Conservation (phyloP, 2,113 vertebrate species). For the Aix galericulata region DNA sequence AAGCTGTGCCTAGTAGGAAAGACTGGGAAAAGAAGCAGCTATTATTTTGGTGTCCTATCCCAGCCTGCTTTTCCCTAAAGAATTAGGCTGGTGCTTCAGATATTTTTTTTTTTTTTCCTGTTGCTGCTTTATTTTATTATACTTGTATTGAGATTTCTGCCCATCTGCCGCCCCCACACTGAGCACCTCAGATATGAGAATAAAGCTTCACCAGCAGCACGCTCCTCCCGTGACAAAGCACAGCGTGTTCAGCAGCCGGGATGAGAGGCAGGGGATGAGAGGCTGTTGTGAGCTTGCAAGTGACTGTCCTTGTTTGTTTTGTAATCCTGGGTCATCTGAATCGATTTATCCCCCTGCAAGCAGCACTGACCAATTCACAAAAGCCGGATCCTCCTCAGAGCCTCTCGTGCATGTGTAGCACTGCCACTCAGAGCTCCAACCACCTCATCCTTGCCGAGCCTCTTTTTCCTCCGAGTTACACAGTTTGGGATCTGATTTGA, state of each 20-base stretch:
- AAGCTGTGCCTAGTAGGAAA: neutral
- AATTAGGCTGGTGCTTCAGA: neutral
- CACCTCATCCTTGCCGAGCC: neutral
- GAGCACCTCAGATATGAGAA: neutral
- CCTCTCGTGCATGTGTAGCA: neutral
- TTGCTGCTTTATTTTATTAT: neutral
- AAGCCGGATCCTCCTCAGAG: neutral
- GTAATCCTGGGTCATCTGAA: neutral
- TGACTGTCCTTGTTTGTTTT: neutral
- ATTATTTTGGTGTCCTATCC: neutral
- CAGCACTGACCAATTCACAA: neutral
- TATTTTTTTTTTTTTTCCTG: neutral
- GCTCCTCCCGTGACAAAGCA: neutral
- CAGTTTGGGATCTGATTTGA: neutral
- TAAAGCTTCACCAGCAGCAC: neutral
- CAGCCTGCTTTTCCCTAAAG: neutral
- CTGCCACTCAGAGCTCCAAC: accelerated
- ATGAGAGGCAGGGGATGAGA: neutral
- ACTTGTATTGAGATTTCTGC: neutral
- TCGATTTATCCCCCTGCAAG: neutral
- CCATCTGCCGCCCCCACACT: neutral
- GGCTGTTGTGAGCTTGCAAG: neutral
- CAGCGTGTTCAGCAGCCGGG: neutral
- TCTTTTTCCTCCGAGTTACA: neutral
- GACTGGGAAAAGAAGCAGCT: neutral